These are phyloP conservation scores for Aptenodytes forsteri DNA, from an alignment of 2,113 vertebrate species.

Conservation along the genomic window DNA sequence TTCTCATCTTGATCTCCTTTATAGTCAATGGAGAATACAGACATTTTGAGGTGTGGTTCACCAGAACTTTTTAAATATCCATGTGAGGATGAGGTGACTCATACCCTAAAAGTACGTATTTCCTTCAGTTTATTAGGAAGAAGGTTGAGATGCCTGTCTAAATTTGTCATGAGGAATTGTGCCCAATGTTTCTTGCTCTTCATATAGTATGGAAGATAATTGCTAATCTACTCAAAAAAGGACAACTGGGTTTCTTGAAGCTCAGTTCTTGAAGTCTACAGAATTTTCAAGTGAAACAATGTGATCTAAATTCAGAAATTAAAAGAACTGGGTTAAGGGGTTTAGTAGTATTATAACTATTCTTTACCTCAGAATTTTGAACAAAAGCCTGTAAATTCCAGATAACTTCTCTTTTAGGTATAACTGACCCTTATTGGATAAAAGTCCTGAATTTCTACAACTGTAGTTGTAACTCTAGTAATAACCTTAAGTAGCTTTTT, in stretches of 20 bases:
- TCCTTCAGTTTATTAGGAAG: not conserved
- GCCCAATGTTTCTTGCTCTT: not conserved
- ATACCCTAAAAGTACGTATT: not conserved
- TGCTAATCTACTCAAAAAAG: not conserved
- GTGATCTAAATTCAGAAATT: not conserved
- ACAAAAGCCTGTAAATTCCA: not conserved
- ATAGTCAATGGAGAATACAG: not conserved
- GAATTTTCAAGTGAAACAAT: not conserved
- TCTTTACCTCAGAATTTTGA: not conserved
- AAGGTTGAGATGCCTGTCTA: not conserved
- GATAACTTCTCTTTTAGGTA: not conserved
- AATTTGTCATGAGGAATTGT: not conserved
- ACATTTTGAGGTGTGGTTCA: not conserved
- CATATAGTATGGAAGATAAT: not conserved
- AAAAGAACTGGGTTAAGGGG: fast-evolving
- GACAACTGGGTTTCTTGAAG: not conserved
- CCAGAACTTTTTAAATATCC: not conserved
- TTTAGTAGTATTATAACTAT: not conserved
- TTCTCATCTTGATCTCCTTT: not conserved
- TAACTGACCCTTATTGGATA: not conserved
- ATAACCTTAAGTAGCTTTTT: not conserved
- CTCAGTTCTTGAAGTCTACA: not conserved
- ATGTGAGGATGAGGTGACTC: not conserved
- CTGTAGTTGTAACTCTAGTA: not conserved
- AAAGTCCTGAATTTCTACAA: not conserved